These are phyloP conservation scores for Himalopsyche anomala DNA, from an alignment of 2,888 invertebrate genomes.

Conservation along the genomic window DNA sequence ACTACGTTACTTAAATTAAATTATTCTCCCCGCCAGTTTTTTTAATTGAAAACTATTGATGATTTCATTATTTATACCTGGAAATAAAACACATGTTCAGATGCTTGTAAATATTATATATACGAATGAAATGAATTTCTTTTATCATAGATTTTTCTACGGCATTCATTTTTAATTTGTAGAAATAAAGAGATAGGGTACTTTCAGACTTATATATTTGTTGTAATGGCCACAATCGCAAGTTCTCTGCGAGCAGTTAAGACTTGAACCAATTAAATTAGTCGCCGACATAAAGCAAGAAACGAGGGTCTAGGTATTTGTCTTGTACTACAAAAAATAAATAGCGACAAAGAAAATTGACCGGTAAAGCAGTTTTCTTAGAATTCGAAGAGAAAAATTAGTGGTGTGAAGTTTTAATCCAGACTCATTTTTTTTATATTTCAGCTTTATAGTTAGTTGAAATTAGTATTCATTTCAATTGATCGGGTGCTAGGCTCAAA, in stretches of 20 bases:
- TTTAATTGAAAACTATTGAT: no score
- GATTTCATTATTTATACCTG: no score
- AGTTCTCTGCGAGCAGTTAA: constrained; percentile 29
- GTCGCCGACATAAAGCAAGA: constrained; percentile 54
- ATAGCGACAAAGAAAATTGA: constrained; percentile 2
- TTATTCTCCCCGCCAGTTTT: no score
- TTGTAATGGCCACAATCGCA: neutral
- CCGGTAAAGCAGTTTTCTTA: neutral
- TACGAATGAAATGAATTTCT: no score
- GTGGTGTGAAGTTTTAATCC: neutral
- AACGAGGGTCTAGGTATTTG: constrained; percentile 49
- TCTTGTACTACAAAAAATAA: neutral
- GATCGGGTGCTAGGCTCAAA: no score
- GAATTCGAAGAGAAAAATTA: neutral
- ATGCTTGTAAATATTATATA: no score
- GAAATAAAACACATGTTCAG: no score
- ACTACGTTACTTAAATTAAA: no score
- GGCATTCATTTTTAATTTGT: neutral
- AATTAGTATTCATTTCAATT: no score
- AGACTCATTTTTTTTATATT: neutral
- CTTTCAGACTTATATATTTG: neutral
- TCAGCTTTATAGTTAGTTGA: neutral
- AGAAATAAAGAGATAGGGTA: neutral
- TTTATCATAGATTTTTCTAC: no score
- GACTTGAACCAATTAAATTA: constrained; percentile 57